These are phyloP conservation scores for Heliconius ethilla DNA, from an alignment of 2,888 invertebrate genomes.

Conservation along the genomic window DNA sequence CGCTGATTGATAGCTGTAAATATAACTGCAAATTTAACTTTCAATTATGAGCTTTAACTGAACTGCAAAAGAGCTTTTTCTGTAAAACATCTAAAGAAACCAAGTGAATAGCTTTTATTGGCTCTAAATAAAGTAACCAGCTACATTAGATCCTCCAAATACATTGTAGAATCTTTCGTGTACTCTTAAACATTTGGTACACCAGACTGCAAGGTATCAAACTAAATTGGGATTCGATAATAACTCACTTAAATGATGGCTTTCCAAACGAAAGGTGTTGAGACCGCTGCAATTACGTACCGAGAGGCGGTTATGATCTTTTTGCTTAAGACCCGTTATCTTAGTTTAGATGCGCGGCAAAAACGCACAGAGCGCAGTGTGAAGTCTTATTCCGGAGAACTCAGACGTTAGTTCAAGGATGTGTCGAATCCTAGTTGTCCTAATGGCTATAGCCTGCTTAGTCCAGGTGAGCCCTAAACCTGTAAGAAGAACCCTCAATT, in stretches of 20 bases:
- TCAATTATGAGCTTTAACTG: slow-evolving; percentile 11
- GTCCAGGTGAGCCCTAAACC: slow-evolving; percentile 61
- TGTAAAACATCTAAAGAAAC: neutral
- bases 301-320: slow-evolving; percentile 77
- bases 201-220: slow-evolving; percentile 38
- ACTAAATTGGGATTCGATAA: slow-evolving; percentile 52
- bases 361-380: slow-evolving; percentile 70
- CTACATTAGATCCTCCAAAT: neutral
- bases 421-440: slow-evolving; percentile 57
- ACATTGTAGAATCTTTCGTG: slow-evolving; percentile 10
- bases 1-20: slow-evolving; percentile 59
- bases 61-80: neutral
- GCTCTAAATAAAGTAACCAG: slow-evolving; percentile 6
- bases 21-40: slow-evolving; percentile 52
- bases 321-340: slow-evolving; percentile 78
- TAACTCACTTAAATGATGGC: slow-evolving; percentile 74
- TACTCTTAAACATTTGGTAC: neutral
- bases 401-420: slow-evolving; percentile 60
- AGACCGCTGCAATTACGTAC: slow-evolving; percentile 73
- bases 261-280: slow-evolving; percentile 81
- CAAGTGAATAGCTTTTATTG: slow-evolving; percentile 5
- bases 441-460: slow-evolving; percentile 60
- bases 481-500: slow-evolving; percentile 72
- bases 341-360: slow-evolving; percentile 73
- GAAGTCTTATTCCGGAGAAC: slow-evolving; percentile 58